These are phyloP conservation scores for Amia ocellicauda DNA, from an alignment of 2,113 vertebrate species.

Conservation along the genomic window DNA sequence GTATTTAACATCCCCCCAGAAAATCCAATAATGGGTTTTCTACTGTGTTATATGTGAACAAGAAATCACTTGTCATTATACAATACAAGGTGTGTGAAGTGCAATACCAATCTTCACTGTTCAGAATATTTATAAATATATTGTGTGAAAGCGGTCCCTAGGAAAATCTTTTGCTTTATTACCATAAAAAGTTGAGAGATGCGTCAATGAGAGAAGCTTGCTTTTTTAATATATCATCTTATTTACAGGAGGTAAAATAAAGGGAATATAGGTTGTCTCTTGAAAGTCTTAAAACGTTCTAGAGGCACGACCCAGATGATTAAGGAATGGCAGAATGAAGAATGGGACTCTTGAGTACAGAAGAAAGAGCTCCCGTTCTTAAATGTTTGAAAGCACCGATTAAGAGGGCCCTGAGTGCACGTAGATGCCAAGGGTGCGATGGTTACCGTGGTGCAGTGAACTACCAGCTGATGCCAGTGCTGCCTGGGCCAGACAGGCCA, in stretches of 20 bases:
- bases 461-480: constrained; percentile 36
- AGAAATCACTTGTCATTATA: too few relatives aligned
- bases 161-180: too few relatives aligned
- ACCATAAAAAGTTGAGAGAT: too few relatives aligned
- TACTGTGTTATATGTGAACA: neutral
- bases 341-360: constrained; percentile 4
- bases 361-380: too few relatives aligned
- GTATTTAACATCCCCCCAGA: neutral
- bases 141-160: neutral
- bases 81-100: too few relatives aligned
- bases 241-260: too few relatives aligned
- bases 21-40: neutral
- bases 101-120: too few relatives aligned
- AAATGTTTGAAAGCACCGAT: neutral
- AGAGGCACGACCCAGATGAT: neutral
- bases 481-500: constrained; percentile 23
- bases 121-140: too few relatives aligned
- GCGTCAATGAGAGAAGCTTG: too few relatives aligned
- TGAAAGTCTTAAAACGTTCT: too few relatives aligned
- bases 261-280: too few relatives aligned
- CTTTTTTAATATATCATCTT: too few relatives aligned
- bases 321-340: constrained; percentile 5
- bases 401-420: neutral
- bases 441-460: constrained; percentile 31
- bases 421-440: constrained; percentile 34